Conservation (phyloP, 2,888 invertebrate genomes). For the Minunthozetes semirufus region DNA sequence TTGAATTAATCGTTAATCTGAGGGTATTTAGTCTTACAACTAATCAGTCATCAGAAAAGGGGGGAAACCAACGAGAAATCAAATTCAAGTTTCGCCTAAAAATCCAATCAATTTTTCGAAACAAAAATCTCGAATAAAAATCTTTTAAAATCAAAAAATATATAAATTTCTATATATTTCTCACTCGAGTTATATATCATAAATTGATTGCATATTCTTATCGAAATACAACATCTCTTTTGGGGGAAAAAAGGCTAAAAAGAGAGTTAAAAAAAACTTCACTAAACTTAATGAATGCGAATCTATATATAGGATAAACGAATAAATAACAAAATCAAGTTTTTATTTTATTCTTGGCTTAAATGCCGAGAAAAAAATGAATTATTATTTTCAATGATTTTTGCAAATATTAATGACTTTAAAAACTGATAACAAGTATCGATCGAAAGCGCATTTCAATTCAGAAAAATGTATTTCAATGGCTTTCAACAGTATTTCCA, state of each 20-base stretch:
- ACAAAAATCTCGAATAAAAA: background rate
- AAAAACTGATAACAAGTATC: no score
- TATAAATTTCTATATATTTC: background rate
- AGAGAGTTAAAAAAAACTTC: background rate
- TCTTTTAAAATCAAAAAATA: background rate
- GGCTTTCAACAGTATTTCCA: no score
- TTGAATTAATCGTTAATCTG: background rate
- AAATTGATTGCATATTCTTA: slow-evolving; percentile 11
- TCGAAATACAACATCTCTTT: background rate
- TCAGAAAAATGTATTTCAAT: no score
- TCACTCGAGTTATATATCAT: background rate
- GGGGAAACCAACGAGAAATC: background rate
- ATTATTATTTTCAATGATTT: background rate
- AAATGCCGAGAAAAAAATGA: background rate
- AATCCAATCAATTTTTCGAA: background rate
- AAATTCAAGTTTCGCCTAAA: background rate
- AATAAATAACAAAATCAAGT: background rate
- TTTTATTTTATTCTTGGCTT: background rate
- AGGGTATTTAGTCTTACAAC: background rate
- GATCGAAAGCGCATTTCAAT: no score
- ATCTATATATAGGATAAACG: background rate
- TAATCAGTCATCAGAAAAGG: background rate
- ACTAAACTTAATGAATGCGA: background rate
- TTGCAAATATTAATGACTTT: no score
- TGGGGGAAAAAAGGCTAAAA: background rate